phyloP scores from a whole-genome alignment of 2,113 vertebrate species.

The Todiramphus chloris region DNA sequence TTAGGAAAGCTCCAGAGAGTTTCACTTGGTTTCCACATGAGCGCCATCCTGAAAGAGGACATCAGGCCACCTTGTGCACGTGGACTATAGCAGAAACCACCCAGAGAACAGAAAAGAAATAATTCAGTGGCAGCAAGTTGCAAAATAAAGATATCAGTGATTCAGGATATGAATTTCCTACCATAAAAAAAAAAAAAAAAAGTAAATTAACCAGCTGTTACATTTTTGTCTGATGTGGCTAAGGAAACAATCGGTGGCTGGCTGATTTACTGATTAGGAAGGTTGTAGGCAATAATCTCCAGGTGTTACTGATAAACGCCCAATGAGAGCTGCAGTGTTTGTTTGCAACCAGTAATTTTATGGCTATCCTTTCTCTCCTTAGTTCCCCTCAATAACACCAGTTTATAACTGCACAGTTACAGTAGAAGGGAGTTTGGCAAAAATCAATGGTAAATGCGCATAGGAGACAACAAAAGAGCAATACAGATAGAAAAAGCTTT shows the following conservation, averaged over 20 bases:
- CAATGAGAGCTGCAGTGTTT: conserved; percentile 22
- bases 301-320: conserved; percentile 50
- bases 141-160: conserved; percentile 51
- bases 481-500: conserved; percentile 2
- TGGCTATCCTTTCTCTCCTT: conserved; percentile 20
- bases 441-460: conserved; percentile 20
- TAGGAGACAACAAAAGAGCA: conserved; percentile 43
- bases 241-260: conserved; percentile 48
- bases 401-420: conserved; percentile 33
- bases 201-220: conserved; percentile 72
- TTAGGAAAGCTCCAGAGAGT: not conserved
- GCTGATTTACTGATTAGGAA: conserved; percentile 59
- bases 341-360: conserved; percentile 67
- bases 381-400: conserved; percentile 15
- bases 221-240: conserved; percentile 55
- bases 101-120: not conserved
- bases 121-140: not conserved
- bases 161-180: conserved; percentile 50
- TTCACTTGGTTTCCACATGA: not conserved
- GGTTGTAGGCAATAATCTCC: conserved; percentile 18
- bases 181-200: conserved; percentile 31
- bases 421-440: conserved; percentile 26
- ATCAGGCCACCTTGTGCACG: not conserved
- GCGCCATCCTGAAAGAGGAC: not conserved
- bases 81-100: not conserved